Percentiles rank a stretch among this genome's conserved stretches.
phyloP scores from a whole-genome alignment of 2,113 vertebrate genomes.

The Tenrec ecaudatus region DNA sequence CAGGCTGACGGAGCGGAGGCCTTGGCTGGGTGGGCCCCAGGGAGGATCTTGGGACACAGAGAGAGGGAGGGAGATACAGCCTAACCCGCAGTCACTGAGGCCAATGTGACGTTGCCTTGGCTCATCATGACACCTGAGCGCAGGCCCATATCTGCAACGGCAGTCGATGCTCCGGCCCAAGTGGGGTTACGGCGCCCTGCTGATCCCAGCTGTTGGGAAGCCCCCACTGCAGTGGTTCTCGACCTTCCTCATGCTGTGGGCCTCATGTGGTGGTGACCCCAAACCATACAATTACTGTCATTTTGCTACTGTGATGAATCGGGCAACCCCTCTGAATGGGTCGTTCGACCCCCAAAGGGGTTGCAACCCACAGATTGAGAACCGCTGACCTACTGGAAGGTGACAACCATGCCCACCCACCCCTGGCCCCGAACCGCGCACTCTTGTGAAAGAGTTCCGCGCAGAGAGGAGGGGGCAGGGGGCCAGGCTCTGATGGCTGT shows the following conservation, averaged over 20 bases:
- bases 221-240: background rate
- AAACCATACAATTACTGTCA: no score
- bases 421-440: rapidly evolving
- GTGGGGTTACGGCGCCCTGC: background rate
- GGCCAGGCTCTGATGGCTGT: background rate
- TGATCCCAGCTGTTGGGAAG: background rate
- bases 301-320: no score
- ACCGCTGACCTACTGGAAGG: background rate
- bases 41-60: background rate
- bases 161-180: background rate
- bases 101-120: background rate
- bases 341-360: no score
- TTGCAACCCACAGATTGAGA: no score
- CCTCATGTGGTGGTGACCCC: no score
- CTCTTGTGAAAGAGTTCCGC: background rate
- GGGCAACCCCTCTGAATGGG: no score
- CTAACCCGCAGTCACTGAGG: no score
- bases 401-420: no score
- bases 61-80: no score
- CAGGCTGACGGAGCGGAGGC: background rate
- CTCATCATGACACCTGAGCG: background rate
- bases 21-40: background rate
- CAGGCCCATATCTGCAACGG: background rate
- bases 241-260: no score
- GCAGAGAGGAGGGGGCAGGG: background rate